A percentile compares a stretch with the other conserved stretches of the same genome.
phyloP scores from a whole-genome alignment of 2,797 vertebrate genomes.

The Vipera latastei region DNA sequence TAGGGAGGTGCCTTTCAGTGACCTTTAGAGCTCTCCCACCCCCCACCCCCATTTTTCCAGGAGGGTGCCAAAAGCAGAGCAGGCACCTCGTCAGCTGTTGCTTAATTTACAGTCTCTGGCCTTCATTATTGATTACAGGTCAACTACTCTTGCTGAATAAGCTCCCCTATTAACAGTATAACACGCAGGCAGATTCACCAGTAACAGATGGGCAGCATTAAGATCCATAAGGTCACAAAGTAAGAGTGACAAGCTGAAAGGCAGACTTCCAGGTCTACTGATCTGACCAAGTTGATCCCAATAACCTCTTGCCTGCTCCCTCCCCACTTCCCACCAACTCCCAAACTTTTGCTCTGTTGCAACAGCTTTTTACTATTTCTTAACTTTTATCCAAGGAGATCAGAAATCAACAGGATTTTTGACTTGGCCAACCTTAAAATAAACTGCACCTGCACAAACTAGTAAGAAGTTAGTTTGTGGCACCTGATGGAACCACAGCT shows the following conservation, averaged over 20 bases:
- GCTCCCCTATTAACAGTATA: constrained; percentile 67
- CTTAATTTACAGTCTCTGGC: constrained; percentile 74
- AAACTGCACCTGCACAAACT: neutral
- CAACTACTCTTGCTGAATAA: constrained; percentile 78
- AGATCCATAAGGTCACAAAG: constrained; percentile 73
- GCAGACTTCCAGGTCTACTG: constrained; percentile 43
- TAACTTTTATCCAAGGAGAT: neutral
- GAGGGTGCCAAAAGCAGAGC: constrained; percentile 63
- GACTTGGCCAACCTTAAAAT: neutral
- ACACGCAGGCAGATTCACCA: constrained; percentile 68
- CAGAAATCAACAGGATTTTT: constrained; percentile 7
- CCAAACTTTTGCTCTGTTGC: neutral
- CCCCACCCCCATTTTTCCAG: neutral
- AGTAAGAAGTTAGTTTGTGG: neutral
- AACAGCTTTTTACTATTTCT: neutral
- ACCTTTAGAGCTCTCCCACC: constrained; percentile 44
- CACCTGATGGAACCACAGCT: neutral
- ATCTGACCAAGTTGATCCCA: constrained; percentile 5
- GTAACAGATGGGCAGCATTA: constrained; percentile 60
- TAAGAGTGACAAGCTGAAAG: constrained; percentile 40
- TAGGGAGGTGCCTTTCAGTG: constrained; percentile 59
- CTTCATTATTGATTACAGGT: constrained; percentile 79
- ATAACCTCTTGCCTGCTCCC: neutral
- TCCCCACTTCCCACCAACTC: neutral
- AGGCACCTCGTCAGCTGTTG: constrained; percentile 75